Evolutionary conservation across 2,888 invertebrate species (phyloP).

Genomic region (Smittia aterrima): DNA sequence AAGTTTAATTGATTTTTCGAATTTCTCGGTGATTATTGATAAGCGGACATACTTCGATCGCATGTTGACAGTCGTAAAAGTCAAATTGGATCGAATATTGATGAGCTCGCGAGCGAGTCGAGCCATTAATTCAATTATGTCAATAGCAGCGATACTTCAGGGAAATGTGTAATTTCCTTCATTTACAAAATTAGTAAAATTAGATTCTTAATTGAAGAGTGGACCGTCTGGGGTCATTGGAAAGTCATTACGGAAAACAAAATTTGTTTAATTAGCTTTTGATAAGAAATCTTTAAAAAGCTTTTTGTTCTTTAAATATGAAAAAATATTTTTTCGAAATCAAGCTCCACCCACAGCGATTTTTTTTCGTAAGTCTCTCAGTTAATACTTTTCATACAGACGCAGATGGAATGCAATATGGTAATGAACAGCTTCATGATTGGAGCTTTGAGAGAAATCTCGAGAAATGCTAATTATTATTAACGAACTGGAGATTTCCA

Average conservation of each 20-base stretch:
- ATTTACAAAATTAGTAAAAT: conserved; percentile 1
- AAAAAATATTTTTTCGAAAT: conserved; percentile 12
- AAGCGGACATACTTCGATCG: background rate
- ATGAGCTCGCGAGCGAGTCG: conserved; percentile 3
- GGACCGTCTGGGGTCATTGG: background rate
- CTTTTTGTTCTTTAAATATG: no score
- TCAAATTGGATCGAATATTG: conserved; percentile 8
- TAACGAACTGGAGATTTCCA: background rate
- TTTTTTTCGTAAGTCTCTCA: background rate
- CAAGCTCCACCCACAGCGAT: conserved; percentile 12
- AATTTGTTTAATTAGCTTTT: no score
- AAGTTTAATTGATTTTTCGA: conserved; percentile 4
- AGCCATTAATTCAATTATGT: conserved; percentile 4
- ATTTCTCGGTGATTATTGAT: conserved; percentile 4
- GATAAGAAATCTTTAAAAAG: no score
- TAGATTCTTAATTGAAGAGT: background rate
- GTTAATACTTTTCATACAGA: background rate
- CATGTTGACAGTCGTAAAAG: background rate
- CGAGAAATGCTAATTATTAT: background rate
- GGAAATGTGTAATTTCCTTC: background rate
- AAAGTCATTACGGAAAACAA: background rate
- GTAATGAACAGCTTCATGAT: conserved; percentile 4
- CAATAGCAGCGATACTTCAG: background rate
- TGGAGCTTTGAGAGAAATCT: background rate
- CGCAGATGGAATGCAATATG: background rate